phyloP scores from a whole-genome alignment of 2,113 vertebrate species.

The Apistogramma diplotaenia region DNA sequence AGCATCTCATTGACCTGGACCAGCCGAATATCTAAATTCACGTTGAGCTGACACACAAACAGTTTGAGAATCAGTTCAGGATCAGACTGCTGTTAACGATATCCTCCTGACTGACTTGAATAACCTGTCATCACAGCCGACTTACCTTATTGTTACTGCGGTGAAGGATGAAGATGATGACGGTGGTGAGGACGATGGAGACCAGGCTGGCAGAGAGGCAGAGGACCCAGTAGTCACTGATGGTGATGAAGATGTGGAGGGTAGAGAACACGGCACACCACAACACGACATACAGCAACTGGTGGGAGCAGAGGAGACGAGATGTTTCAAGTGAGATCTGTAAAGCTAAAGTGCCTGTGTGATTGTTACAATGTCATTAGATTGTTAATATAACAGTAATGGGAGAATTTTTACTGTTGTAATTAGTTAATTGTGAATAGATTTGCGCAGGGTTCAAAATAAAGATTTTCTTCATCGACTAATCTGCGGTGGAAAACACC shows the following conservation, averaged over 20 bases:
- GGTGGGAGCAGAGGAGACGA: not conserved
- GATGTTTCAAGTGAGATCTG: not conserved
- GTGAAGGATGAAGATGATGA: conserved; percentile 72
- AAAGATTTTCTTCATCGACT: not conserved
- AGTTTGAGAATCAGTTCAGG: not conserved
- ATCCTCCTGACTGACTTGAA: not conserved
- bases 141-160: conserved; percentile 71
- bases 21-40: conserved; percentile 76
- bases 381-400: not conserved
- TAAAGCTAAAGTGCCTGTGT: not conserved
- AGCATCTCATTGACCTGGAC: conserved; percentile 77
- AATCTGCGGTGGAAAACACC: not conserved
- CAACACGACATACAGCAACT: conserved; percentile 77
- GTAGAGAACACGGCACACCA: conserved; percentile 79
- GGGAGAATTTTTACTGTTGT: not conserved
- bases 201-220: conserved; percentile 74
- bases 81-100: not conserved
- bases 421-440: not conserved
- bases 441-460: not conserved
- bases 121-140: not conserved
- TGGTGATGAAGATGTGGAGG: conserved; percentile 67
- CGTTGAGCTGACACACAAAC: conserved; percentile 69
- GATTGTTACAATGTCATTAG: too few relatives aligned
- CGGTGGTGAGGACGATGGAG: conserved; percentile 70
- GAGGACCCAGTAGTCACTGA: conserved; percentile 73